phyloP scores from a whole-genome alignment of 1,140 invertebrate genomes.

The Lithobius niger region DNA sequence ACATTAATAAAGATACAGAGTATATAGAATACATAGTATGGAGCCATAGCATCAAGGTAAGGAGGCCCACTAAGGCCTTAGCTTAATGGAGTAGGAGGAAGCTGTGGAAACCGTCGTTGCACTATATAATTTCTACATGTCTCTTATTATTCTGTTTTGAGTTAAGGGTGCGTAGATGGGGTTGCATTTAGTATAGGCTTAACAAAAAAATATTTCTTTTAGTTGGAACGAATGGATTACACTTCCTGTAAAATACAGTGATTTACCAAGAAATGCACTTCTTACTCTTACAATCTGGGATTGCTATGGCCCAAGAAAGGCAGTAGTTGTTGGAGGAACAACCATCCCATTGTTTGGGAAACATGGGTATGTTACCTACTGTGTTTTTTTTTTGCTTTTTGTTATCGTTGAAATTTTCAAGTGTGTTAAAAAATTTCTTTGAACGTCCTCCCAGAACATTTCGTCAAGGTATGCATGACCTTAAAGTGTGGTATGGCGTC shows the following conservation, averaged over 20 bases:
- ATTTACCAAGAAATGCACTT: conserved; percentile 75
- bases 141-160: too few relatives aligned
- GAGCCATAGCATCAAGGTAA: too few relatives aligned
- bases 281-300: conserved; percentile 89
- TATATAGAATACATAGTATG: too few relatives aligned
- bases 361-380: conserved; percentile 41
- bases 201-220: too few relatives aligned
- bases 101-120: too few relatives aligned
- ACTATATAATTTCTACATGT: too few relatives aligned
- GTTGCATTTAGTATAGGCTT: too few relatives aligned
- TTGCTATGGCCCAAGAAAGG: conserved; percentile 68
- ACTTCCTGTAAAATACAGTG: conserved; percentile 79
- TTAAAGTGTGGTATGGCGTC: conserved; percentile 38
- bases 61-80: too few relatives aligned
- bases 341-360: conserved; percentile 85
- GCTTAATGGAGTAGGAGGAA: too few relatives aligned
- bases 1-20: too few relatives aligned
- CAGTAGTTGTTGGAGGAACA: conserved; percentile 74
- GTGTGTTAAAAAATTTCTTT: neutral
- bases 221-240: conserved; percentile 98
- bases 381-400: neutral
- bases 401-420: neutral
- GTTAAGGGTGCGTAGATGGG: too few relatives aligned
- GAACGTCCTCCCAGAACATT: conserved; percentile 14
- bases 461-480: conserved; percentile 40